A percentile compares a stretch with the other conserved stretches of the same genome.
Conservation (phyloP, 2,797 vertebrate genomes). For the Podarcis lilfordi region DNA sequence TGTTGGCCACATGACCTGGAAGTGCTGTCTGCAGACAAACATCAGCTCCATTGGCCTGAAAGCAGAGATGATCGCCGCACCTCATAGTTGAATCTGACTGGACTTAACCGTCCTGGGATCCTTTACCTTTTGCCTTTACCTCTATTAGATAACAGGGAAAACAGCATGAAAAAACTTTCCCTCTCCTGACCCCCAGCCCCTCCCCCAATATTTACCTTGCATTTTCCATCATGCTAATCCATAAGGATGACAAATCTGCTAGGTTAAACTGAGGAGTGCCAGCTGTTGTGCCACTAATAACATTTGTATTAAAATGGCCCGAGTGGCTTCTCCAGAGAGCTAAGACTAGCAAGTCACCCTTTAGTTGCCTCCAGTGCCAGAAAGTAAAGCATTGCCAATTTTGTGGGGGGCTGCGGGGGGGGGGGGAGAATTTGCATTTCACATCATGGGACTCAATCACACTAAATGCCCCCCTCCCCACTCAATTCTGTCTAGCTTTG, state of each 20-base stretch:
- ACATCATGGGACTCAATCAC: not conserved
- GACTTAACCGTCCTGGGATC: too few species aligned
- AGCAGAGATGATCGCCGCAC: too few species aligned
- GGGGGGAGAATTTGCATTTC: not conserved
- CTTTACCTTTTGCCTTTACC: too few species aligned
- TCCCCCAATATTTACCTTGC: not conserved
- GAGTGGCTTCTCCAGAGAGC: not conserved
- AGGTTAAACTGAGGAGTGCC: not conserved
- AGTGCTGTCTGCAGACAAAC: too few species aligned
- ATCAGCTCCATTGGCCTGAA: too few species aligned
- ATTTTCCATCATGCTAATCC: not conserved
- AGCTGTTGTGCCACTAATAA: not conserved
- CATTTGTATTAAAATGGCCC: not conserved
- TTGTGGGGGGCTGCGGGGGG: not conserved
- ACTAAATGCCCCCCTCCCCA: not conserved
- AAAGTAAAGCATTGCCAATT: not conserved
- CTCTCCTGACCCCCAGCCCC: too few species aligned
- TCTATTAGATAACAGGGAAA: not conserved
- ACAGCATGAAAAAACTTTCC: not conserved
- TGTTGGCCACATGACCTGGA: too few species aligned
- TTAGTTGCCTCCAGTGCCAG: not conserved
- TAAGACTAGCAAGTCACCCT: not conserved
- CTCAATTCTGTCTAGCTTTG: not conserved
- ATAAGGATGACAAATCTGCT: not conserved
- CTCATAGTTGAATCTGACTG: too few species aligned